Conservation (phyloP, 1,140 invertebrate genomes). For the Augochlora pura region DNA sequence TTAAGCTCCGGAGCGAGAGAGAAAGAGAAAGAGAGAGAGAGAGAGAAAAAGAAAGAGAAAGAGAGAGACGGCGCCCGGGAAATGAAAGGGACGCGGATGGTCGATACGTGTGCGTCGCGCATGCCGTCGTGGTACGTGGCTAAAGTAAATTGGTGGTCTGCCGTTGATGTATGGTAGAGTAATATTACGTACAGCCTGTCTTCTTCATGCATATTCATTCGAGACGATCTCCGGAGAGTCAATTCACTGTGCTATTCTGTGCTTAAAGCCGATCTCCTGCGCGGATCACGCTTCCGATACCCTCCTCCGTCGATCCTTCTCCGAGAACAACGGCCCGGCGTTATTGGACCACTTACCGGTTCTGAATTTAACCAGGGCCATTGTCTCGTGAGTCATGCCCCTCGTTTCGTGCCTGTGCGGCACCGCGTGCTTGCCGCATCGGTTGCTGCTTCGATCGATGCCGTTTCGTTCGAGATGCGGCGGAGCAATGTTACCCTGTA, state of each 20-base stretch:
- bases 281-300: not conserved
- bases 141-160: slow-evolving; percentile 50
- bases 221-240: not conserved
- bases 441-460: too few relatives aligned
- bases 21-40: not conserved
- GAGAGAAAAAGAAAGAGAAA: not conserved
- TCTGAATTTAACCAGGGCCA: too few relatives aligned
- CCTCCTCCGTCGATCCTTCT: not conserved
- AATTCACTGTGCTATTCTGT: slow-evolving; percentile 1
- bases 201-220: slow-evolving; percentile 50
- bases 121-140: slow-evolving; percentile 31
- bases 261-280: not conserved
- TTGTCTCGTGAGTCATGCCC: too few relatives aligned
- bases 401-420: too few relatives aligned
- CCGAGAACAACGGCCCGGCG: too few relatives aligned
- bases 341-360: too few relatives aligned
- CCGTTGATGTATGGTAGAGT: slow-evolving; percentile 44
- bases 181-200: slow-evolving; percentile 46
- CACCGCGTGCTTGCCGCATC: too few relatives aligned
- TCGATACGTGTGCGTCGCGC: slow-evolving; percentile 16
- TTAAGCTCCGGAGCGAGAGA: not conserved
- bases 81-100: not conserved
- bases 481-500: too few relatives aligned
- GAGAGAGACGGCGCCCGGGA: not conserved
- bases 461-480: too few relatives aligned